Percentiles rank a stretch among this genome's conserved stretches.
Conservation (phyloP, 1,140 invertebrate genomes). For the Zaprionus africanus region DNA sequence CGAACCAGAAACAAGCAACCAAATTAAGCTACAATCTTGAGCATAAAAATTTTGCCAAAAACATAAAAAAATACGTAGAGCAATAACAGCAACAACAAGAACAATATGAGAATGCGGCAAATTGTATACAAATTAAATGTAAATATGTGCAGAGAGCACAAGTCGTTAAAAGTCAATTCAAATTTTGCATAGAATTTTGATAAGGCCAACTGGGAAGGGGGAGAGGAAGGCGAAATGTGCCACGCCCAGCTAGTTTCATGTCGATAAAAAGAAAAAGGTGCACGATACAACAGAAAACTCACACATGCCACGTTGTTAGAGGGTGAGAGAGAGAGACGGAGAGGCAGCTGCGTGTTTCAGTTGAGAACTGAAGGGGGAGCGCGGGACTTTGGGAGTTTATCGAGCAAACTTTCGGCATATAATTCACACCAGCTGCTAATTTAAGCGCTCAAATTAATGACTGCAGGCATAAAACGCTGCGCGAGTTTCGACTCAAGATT, state of each 20-base stretch:
- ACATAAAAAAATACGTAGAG: constrained; percentile 21
- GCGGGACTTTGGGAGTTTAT: constrained; percentile 56
- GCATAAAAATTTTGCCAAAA: constrained; percentile 26
- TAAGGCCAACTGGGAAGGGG: constrained; percentile 40
- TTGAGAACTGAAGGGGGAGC: background rate
- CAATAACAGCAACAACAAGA: background rate
- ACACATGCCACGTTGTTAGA: constrained; percentile 4
- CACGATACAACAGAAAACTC: constrained; percentile 29
- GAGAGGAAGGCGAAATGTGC: background rate
- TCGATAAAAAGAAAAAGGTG: constrained; percentile 75
- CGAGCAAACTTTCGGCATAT: constrained; percentile 78
- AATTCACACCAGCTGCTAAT: constrained; percentile 80
- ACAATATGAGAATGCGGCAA: constrained; percentile 33
- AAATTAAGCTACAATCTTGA: constrained; percentile 75
- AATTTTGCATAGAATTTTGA: constrained; percentile 77
- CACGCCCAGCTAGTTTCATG: constrained; percentile 59
- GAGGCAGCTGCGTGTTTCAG: background rate
- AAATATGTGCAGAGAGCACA: constrained; percentile 58
- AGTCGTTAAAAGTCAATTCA: constrained; percentile 81
- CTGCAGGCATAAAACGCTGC: constrained; percentile 60
- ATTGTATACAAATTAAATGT: constrained; percentile 79
- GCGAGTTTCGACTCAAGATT: constrained; percentile 45
- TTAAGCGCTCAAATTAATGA: constrained; percentile 76
- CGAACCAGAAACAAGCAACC: constrained; percentile 14
- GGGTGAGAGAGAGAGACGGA: background rate